phyloP scores from a whole-genome alignment of 2,888 invertebrate species.

The Eristalis tenax region DNA sequence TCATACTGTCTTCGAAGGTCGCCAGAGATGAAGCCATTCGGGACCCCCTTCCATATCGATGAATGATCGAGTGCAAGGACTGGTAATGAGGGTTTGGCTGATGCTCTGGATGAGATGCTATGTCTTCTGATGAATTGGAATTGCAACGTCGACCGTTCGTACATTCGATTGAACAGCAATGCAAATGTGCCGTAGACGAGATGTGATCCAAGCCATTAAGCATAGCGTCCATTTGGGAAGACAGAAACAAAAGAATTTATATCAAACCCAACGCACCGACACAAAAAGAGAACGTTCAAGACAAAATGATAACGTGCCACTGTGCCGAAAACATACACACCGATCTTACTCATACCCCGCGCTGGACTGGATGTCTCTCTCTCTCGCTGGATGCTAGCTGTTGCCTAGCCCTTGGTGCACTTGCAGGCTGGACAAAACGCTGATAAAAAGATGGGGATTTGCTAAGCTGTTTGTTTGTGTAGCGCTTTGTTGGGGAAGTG shows the following conservation, averaged over 20 bases:
- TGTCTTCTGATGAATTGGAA: slow-evolving; percentile 40
- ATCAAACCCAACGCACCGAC: neutral
- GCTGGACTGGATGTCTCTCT: slow-evolving; percentile 39
- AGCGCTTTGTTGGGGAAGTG: neutral
- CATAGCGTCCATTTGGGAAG: slow-evolving; percentile 28
- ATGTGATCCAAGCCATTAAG: slow-evolving; percentile 48
- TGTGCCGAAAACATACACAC: slow-evolving; percentile 25
- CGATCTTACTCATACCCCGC: slow-evolving; percentile 45
- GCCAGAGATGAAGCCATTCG: slow-evolving; percentile 70
- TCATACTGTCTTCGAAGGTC: slow-evolving; percentile 73
- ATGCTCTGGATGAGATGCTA: slow-evolving; percentile 9
- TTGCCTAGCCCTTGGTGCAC: slow-evolving; percentile 39
- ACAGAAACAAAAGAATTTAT: neutral
- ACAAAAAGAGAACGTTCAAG: slow-evolving; percentile 1
- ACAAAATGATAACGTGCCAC: neutral
- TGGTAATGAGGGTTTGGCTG: slow-evolving; percentile 33
- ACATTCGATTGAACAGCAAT: slow-evolving; percentile 50
- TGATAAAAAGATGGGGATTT: slow-evolving; percentile 17
- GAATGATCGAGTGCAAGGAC: slow-evolving; percentile 48
- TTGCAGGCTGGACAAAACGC: slow-evolving; percentile 10
- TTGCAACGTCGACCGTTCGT: slow-evolving; percentile 39
- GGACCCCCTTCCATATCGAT: slow-evolving; percentile 49
- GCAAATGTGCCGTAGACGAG: slow-evolving; percentile 18
- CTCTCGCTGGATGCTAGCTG: slow-evolving; percentile 16
- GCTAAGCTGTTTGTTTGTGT: neutral